phyloP scores from a whole-genome alignment of 2,797 vertebrate genomes.

The Tadarida brasiliensis region DNA sequence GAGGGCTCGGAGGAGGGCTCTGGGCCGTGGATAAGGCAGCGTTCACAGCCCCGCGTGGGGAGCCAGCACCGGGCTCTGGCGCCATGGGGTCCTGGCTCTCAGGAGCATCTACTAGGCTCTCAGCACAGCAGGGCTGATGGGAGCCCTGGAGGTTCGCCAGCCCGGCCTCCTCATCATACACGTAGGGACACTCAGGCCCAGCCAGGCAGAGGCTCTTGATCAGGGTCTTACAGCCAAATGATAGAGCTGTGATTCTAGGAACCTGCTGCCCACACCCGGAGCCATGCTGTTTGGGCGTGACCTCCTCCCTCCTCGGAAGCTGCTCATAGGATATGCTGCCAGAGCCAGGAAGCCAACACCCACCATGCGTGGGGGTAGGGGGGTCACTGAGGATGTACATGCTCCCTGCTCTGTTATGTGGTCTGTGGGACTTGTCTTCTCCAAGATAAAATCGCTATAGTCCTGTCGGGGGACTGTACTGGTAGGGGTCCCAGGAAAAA shows the following conservation, averaged over 20 bases:
- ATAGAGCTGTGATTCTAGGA: not conserved
- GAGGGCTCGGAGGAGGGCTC: not conserved
- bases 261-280: not conserved
- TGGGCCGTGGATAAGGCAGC: not conserved
- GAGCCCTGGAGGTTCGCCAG: not conserved
- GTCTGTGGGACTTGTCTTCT: not conserved
- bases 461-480: not conserved
- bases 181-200: not conserved
- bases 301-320: not conserved
- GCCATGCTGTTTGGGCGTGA: not conserved
- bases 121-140: not conserved
- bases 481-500: not conserved
- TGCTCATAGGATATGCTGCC: rapidly evolving
- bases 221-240: not conserved
- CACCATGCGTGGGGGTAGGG: rapidly evolving
- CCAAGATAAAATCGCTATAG: rapidly evolving
- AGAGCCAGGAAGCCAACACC: not conserved
- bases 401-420: not conserved
- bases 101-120: not conserved
- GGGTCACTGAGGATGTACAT: rapidly evolving
- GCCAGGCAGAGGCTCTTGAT: not conserved
- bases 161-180: not conserved
- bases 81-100: not conserved
- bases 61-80: not conserved
- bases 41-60: rapidly evolving